Percentiles rank a stretch among this genome's conserved stretches.
phyloP scores from a whole-genome alignment of 2,888 invertebrate species.

The Aquatica leii region DNA sequence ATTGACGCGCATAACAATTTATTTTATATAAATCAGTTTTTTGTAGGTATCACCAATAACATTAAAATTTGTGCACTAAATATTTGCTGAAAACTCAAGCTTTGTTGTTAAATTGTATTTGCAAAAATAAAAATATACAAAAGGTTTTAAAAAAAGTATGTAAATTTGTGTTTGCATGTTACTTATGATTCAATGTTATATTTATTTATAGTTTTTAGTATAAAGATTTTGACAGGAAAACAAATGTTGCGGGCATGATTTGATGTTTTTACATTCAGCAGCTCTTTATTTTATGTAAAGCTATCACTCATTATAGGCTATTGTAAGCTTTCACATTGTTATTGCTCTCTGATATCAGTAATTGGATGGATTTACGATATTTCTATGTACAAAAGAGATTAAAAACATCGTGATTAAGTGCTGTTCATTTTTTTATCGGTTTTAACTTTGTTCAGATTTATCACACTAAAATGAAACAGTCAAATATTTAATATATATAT shows the following conservation, averaged over 20 bases:
- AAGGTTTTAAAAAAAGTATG: constrained; percentile 16
- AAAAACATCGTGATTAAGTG: constrained; percentile 44
- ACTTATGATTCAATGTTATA: constrained; percentile 39
- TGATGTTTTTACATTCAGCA: constrained; percentile 52
- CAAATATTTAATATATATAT: constrained; percentile 2
- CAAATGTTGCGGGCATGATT: constrained; percentile 57
- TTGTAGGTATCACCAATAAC: no score
- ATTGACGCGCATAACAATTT: no score
- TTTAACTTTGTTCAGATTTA: constrained; percentile 6
- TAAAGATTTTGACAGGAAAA: constrained; percentile 52
- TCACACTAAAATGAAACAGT: constrained; percentile 4
- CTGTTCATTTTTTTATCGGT: constrained; percentile 39
- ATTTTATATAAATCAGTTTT: no score
- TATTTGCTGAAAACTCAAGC: no score
- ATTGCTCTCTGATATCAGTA: constrained; percentile 49
- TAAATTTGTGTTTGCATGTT: constrained; percentile 23
- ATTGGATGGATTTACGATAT: constrained; percentile 46
- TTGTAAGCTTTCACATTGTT: constrained; percentile 48
- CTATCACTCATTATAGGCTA: constrained; percentile 45
- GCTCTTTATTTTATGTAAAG: constrained; percentile 36
- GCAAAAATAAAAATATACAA: no score
- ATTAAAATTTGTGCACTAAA: no score
- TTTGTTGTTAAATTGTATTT: no score
- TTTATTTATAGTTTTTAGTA: constrained; percentile 43
- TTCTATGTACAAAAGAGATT: constrained; percentile 28